These are phyloP conservation scores for Lagenorhynchus albirostris DNA, from an alignment of 2,113 vertebrate species.

Conservation along the genomic window DNA sequence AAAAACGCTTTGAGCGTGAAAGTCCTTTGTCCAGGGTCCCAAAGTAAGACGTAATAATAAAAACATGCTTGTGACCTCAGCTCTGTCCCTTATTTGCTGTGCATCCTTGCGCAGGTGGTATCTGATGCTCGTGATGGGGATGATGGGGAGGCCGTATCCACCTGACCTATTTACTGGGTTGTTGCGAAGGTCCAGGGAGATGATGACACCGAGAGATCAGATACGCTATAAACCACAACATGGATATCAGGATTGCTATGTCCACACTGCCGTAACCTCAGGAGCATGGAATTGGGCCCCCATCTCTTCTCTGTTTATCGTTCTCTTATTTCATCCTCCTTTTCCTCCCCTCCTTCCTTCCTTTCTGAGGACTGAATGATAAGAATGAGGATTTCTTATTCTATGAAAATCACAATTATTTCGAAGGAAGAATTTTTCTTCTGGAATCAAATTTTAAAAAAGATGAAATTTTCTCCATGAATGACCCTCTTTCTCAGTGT, in stretches of 20 bases:
- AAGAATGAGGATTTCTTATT: background rate
- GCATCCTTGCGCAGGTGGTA: background rate
- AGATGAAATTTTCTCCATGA: background rate
- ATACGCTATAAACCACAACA: rapidly evolving
- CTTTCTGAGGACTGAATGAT: background rate
- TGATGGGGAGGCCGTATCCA: background rate
- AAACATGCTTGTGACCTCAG: no score
- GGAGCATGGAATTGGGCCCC: rapidly evolving
- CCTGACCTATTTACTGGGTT: background rate
- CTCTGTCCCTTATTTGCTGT: no score
- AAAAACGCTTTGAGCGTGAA: background rate
- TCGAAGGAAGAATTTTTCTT: background rate
- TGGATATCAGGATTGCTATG: rapidly evolving
- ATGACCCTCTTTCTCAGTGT: background rate
- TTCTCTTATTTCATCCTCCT: rapidly evolving
- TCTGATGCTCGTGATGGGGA: rapidly evolving
- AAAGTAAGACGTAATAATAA: rapidly evolving
- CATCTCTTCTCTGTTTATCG: background rate
- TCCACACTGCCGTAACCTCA: rapidly evolving
- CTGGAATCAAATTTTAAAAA: background rate
- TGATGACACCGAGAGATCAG: background rate
- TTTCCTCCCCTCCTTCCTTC: no score
- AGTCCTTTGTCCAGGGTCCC: background rate
- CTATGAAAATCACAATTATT: background rate
- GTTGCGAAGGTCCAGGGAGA: background rate